These are phyloP conservation scores for Smithornis capensis DNA, from an alignment of 2,113 vertebrate species.

Conservation along the genomic window DNA sequence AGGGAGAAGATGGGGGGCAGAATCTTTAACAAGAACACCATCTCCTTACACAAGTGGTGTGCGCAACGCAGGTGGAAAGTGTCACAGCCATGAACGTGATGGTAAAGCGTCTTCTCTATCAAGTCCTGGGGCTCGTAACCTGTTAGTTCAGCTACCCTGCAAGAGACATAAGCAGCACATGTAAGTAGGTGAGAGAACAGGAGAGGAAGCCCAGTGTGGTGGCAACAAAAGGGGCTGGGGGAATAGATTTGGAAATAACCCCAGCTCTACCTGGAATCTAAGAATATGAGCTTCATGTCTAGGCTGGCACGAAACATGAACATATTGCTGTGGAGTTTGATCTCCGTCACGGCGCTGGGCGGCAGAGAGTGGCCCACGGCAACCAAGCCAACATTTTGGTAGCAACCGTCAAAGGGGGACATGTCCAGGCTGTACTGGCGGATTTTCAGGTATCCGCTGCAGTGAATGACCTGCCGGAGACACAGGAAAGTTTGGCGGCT, in stretches of 20 bases:
- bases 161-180: background rate
- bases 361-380: slow-evolving; percentile 95
- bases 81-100: slow-evolving; percentile 97
- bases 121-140: slow-evolving; percentile 99
- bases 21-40: background rate
- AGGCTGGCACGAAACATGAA: slow-evolving; percentile 98
- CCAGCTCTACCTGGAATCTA: slow-evolving; percentile 89
- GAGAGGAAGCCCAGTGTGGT: background rate
- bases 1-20: background rate
- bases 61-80: slow-evolving; percentile 96
- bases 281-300: slow-evolving; percentile 98
- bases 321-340: slow-evolving; percentile 98
- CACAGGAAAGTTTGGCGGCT: background rate
- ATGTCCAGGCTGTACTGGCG: slow-evolving; percentile 97
- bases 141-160: slow-evolving; percentile 94
- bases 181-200: background rate
- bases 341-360: slow-evolving; percentile 94
- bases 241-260: background rate
- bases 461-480: slow-evolving; percentile 89
- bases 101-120: slow-evolving; percentile 98
- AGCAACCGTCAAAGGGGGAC: slow-evolving; percentile 97
- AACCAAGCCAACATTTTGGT: slow-evolving; percentile 97
- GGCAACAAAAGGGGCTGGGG: background rate
- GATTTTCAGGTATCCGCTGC: slow-evolving; percentile 96
- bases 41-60: slow-evolving; percentile 92